These are phyloP conservation scores for Manis javanica DNA, from an alignment of 2,797 vertebrate species.

Conservation along the genomic window DNA sequence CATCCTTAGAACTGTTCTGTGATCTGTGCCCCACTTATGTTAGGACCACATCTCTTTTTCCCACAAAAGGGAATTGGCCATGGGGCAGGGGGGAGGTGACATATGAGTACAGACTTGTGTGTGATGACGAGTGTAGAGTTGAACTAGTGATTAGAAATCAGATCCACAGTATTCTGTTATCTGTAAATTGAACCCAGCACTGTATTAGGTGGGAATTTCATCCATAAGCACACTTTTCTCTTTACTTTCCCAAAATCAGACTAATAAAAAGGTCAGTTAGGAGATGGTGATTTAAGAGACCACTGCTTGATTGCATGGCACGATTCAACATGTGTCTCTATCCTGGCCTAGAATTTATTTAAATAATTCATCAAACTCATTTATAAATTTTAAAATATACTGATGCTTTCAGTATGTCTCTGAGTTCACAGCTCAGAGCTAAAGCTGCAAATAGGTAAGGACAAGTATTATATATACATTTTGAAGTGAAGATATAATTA, in stretches of 20 bases:
- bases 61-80: neutral
- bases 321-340: too few species aligned
- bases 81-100: neutral
- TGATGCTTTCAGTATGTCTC: neutral
- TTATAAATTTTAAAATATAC: conserved; percentile 21
- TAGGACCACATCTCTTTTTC: neutral
- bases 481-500: neutral
- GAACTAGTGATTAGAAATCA: neutral
- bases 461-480: neutral
- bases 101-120: neutral
- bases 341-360: conserved; percentile 35
- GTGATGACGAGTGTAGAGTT: neutral
- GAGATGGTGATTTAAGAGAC: neutral
- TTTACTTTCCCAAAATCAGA: neutral
- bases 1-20: neutral
- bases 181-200: neutral
- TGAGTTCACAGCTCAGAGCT: conserved; percentile 8
- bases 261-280: neutral
- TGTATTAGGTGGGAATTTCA: neutral
- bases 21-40: neutral
- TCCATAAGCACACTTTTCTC: neutral
- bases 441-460: neutral
- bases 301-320: neutral
- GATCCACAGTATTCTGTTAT: neutral
- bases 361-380: conserved; percentile 25